A percentile compares a stretch with the other conserved stretches of the same genome.
Conservation (phyloP, 2,888 invertebrate species). For the Scaptomyza flava region DNA sequence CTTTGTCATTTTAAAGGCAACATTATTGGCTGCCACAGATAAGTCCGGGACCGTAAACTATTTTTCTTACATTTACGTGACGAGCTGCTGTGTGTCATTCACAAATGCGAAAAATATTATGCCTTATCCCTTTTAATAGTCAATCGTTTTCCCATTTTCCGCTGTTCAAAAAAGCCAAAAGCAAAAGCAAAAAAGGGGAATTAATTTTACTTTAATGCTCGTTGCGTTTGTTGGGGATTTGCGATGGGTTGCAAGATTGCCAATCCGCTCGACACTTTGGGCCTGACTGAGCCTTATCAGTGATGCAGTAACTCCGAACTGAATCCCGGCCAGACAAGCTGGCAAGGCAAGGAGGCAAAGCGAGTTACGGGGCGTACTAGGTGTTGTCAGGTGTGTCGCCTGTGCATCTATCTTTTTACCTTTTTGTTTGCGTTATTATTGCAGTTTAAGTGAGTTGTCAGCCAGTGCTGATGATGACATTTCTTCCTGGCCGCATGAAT, state of each 20-base stretch:
- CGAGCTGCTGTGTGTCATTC: slow-evolving; percentile 22
- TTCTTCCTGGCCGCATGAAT: slow-evolving; percentile 69
- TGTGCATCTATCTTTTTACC: slow-evolving; percentile 50
- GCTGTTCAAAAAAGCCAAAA: slow-evolving; percentile 15
- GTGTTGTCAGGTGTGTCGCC: slow-evolving; percentile 71
- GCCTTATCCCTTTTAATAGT: slow-evolving; percentile 80
- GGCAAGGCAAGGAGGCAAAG: too few relatives aligned
- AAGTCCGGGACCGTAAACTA: slow-evolving; percentile 72
- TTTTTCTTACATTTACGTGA: slow-evolving; percentile 76
- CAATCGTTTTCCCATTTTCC: slow-evolving; percentile 79
- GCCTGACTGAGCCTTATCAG: slow-evolving; percentile 58
- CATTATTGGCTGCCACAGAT: slow-evolving; percentile 71
- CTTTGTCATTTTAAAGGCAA: slow-evolving; percentile 69
- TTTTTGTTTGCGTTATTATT: slow-evolving; percentile 68
- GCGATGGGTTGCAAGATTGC: slow-evolving; percentile 65
- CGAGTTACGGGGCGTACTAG: too few relatives aligned
- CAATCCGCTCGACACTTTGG: slow-evolving; percentile 57
- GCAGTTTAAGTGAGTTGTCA: slow-evolving; percentile 80
- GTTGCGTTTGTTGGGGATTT: slow-evolving; percentile 69
- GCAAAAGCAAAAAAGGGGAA: slow-evolving; percentile 39
- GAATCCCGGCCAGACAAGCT: not conserved
- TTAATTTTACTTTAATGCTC: slow-evolving; percentile 80
- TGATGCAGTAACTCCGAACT: slow-evolving; percentile 48
- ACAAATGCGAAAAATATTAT: slow-evolving; percentile 80
- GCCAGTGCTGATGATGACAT: slow-evolving; percentile 72